Percentiles rank a stretch among this genome's conserved stretches.
phyloP scores from a whole-genome alignment of 2,797 vertebrate genomes.

The Lagorchestes hirsutus region DNA sequence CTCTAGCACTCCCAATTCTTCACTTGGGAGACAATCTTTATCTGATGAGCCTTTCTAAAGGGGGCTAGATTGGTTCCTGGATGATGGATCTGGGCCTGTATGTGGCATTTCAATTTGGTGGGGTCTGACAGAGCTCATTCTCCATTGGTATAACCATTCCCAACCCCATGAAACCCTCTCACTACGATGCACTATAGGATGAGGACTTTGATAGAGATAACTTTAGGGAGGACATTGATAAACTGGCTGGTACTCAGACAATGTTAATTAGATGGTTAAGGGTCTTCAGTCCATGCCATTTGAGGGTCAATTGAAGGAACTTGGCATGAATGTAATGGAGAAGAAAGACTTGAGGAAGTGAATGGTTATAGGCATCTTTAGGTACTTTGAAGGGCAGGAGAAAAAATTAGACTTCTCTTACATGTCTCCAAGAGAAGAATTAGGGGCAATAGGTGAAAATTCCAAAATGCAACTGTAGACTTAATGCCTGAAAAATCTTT shows the following conservation, averaged over 20 bases:
- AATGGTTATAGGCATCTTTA: not conserved
- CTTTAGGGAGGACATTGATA: not conserved
- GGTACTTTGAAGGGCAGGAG: not conserved
- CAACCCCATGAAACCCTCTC: not conserved
- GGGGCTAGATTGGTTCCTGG: not conserved
- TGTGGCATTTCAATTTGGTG: too few relatives aligned
- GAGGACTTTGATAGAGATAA: not conserved
- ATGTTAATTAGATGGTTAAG: not conserved
- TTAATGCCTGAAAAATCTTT: not conserved
- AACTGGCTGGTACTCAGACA: not conserved
- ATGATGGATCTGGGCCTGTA: not conserved
- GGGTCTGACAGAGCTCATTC: not conserved
- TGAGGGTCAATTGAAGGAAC: not conserved
- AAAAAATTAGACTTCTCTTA: not conserved
- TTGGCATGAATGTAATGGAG: not conserved
- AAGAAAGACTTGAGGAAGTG: not conserved
- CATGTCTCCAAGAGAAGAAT: not conserved
- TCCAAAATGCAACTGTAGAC: not conserved
- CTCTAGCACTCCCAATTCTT: not conserved
- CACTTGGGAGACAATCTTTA: too few relatives aligned
- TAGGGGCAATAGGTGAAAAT: not conserved
- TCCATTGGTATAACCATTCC: not conserved
- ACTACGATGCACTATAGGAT: fast-evolving
- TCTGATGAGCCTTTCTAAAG: not conserved
- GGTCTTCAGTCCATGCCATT: not conserved